These are phyloP conservation scores for Carassius gibelio DNA, from an alignment of 2,113 vertebrate genomes.

Conservation along the genomic window DNA sequence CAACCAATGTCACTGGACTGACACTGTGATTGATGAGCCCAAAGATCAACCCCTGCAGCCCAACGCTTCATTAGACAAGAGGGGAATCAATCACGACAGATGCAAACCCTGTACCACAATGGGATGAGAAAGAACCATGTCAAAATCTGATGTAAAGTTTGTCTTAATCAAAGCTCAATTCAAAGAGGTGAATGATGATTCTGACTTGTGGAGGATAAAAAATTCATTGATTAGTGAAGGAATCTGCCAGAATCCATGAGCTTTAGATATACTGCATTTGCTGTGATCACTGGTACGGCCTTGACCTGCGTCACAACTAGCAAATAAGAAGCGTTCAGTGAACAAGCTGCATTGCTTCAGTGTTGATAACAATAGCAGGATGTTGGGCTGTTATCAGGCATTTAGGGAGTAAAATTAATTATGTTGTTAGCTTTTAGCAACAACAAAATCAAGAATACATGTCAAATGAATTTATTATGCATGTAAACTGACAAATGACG, in stretches of 20 bases:
- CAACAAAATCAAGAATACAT: neutral
- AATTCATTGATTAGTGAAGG: conserved; percentile 9
- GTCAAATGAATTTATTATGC: neutral
- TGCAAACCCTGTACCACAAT: conserved; percentile 14
- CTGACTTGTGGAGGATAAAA: conserved; percentile 1
- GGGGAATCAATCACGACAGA: conserved; percentile 38
- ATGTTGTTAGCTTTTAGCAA: neutral
- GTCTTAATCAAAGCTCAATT: conserved; percentile 51
- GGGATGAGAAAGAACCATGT: conserved; percentile 42
- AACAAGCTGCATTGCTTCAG: conserved; percentile 4
- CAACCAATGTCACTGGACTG: conserved; percentile 33
- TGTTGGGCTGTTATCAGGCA: neutral
- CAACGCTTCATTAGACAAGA: conserved; percentile 42
- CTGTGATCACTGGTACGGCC: neutral
- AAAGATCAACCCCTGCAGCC: conserved; percentile 27
- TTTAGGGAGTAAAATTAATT: neutral
- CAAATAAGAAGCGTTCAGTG: conserved; percentile 3
- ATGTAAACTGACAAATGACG: neutral
- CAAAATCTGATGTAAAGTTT: conserved; percentile 51
- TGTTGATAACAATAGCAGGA: neutral
- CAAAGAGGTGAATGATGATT: conserved; percentile 27
- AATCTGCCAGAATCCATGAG: conserved; percentile 32
- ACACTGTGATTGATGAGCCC: conserved; percentile 42
- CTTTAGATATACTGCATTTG: neutral
- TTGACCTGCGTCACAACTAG: neutral